A percentile compares a stretch with the other conserved stretches of the same genome.
These are phyloP conservation scores for Ceramica pisi DNA, from an alignment of 2,888 invertebrate species.

Conservation along the genomic window DNA sequence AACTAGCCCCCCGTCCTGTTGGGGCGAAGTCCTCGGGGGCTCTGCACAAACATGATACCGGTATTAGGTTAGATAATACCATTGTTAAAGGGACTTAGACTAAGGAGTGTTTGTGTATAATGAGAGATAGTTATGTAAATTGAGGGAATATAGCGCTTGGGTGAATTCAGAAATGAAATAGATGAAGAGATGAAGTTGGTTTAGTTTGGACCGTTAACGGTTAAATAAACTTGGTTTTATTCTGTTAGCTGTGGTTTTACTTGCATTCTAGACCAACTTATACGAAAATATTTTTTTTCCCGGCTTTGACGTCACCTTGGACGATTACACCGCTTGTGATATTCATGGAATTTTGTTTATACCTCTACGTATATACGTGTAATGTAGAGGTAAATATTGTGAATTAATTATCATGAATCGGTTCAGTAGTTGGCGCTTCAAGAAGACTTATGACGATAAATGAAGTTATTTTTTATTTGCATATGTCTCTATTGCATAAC, in stretches of 20 bases:
- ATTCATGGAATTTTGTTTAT: too few relatives aligned
- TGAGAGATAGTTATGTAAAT: slow-evolving; percentile 6
- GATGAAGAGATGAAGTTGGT: slow-evolving; percentile 15
- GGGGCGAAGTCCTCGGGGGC: slow-evolving; percentile 94
- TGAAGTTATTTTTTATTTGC: too few relatives aligned
- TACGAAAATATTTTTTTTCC: too few relatives aligned
- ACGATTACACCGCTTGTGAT: too few relatives aligned
- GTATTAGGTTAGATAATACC: slow-evolving; percentile 61
- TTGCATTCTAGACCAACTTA: not conserved
- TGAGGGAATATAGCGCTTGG: slow-evolving; percentile 2
- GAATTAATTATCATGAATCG: not conserved
- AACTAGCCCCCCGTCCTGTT: slow-evolving; percentile 93
- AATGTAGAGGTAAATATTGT: too few relatives aligned
- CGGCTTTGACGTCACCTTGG: too few relatives aligned
- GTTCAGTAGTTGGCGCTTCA: too few relatives aligned
- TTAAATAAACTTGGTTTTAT: not conserved
- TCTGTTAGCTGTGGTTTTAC: not conserved
- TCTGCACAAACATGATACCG: slow-evolving; percentile 88
- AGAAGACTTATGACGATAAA: not conserved
- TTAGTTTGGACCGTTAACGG: slow-evolving; percentile 1
- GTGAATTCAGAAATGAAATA: slow-evolving; percentile 24
- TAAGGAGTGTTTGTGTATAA: slow-evolving; percentile 4
- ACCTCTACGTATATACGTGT: too few relatives aligned
- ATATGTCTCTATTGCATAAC: too few relatives aligned
- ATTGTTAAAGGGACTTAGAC: slow-evolving; percentile 35